phyloP scores from a whole-genome alignment of 2,797 vertebrate species.

The Oryzias sinensis region DNA sequence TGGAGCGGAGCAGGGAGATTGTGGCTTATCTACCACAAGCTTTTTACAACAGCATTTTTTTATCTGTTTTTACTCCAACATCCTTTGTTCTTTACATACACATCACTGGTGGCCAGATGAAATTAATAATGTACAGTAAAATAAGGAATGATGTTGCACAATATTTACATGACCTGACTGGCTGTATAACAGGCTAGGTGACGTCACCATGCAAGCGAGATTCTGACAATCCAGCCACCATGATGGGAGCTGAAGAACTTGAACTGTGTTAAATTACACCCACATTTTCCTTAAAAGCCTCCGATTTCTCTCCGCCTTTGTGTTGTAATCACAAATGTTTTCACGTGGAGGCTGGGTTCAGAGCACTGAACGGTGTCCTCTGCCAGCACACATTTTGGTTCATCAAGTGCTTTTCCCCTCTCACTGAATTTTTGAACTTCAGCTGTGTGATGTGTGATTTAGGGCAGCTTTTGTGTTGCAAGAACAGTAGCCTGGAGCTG shows the following conservation, averaged over 20 bases:
- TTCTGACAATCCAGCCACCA: slow-evolving; percentile 26
- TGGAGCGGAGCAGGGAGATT: no score
- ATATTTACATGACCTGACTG: no score
- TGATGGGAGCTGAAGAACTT: slow-evolving; percentile 32
- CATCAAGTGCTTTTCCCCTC: slow-evolving; percentile 29
- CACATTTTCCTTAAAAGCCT: slow-evolving; percentile 42
- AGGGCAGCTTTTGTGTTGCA: slow-evolving; percentile 30
- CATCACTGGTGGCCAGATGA: no score
- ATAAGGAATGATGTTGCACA: no score
- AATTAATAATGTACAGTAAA: no score
- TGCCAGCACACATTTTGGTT: slow-evolving; percentile 21
- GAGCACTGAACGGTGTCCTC: slow-evolving; percentile 9
- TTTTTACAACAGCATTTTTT: no score
- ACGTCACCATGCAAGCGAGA: slow-evolving; percentile 20
- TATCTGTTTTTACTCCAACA: no score
- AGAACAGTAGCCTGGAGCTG: slow-evolving; percentile 39
- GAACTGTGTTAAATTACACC: slow-evolving; percentile 38
- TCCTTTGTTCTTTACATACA: no score
- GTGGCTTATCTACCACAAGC: no score
- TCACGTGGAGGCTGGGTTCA: slow-evolving; percentile 24
- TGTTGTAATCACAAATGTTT: slow-evolving; percentile 19
- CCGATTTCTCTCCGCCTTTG: slow-evolving; percentile 17
- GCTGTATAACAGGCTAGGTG: slow-evolving; percentile 13
- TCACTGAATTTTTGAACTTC: slow-evolving; percentile 11
- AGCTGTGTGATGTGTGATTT: slow-evolving; percentile 4